Evolutionary conservation across 2,113 vertebrate genomes (phyloP).

Genomic region (Hiodon alosoides): DNA sequence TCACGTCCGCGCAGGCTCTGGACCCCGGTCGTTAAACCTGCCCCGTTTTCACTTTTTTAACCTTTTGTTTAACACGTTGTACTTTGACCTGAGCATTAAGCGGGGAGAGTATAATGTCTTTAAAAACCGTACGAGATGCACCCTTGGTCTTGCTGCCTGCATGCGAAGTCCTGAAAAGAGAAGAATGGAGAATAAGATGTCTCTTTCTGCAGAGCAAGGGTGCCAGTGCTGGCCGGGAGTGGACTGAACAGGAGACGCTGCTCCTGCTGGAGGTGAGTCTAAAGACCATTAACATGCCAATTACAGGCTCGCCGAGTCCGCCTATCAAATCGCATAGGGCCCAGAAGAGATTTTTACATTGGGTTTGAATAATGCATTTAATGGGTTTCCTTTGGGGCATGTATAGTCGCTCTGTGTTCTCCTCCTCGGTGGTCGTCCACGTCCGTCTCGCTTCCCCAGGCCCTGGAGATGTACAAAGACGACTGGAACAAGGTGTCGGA

Average conservation of each 20-base stretch:
- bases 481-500: constrained; percentile 99
- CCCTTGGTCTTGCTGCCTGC: background rate
- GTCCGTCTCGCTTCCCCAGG: constrained; percentile 53
- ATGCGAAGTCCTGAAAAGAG: no score
- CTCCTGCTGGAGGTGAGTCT: constrained; percentile 82
- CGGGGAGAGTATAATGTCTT: no score
- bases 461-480: constrained; percentile 95
- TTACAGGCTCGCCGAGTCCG: background rate
- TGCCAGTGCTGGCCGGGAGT: constrained; percentile 78
- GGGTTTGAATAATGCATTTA: no score
- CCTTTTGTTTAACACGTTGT: no score
- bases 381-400: background rate
- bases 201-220: constrained; percentile 70
- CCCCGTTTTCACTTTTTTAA: background rate
- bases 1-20: background rate
- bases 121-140: no score
- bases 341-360: no score
- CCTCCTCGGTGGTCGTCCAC: background rate
- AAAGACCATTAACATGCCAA: background rate
- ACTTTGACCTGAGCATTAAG: no score
- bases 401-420: background rate
- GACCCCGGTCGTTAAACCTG: background rate
- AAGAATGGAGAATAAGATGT: background rate
- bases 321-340: no score
- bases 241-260: constrained; percentile 94